A percentile compares a stretch with the other conserved stretches of the same genome.
phyloP scores from a whole-genome alignment of 2,797 vertebrate species.

The Heterohyrax brucei region DNA sequence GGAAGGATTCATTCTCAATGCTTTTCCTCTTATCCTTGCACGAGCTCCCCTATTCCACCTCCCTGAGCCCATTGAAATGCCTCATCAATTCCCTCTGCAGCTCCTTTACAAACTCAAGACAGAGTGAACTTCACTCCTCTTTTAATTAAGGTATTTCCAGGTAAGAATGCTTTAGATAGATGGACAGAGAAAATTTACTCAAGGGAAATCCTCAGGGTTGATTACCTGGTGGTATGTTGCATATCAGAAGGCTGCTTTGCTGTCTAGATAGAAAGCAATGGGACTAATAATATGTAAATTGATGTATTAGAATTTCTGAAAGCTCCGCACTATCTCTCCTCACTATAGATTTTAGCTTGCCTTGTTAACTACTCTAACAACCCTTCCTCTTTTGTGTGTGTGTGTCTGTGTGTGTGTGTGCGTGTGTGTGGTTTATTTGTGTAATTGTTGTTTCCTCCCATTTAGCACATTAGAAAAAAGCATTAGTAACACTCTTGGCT shows the following conservation, averaged over 20 bases:
- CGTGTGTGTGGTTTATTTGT: slow-evolving; percentile 85
- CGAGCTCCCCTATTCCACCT: background rate
- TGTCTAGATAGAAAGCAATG: slow-evolving; percentile 61
- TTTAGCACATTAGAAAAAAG: slow-evolving; percentile 89
- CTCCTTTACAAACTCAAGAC: slow-evolving; percentile 10
- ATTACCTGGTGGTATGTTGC: slow-evolving; percentile 51
- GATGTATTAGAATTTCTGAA: slow-evolving; percentile 71
- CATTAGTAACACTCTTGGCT: slow-evolving; percentile 91
- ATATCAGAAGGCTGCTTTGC: slow-evolving; percentile 32
- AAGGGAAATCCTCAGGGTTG: slow-evolving; percentile 47
- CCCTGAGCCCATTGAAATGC: background rate
- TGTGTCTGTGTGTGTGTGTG: slow-evolving; percentile 85
- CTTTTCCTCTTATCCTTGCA: background rate
- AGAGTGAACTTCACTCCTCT: background rate
- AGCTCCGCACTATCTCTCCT: slow-evolving; percentile 78
- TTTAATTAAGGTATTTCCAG: slow-evolving; percentile 40
- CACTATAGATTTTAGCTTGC: slow-evolving; percentile 83
- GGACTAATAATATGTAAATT: slow-evolving; percentile 55
- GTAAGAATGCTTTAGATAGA: slow-evolving; percentile 40
- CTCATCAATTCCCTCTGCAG: background rate
- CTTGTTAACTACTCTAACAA: slow-evolving; percentile 88
- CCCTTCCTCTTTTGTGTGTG: slow-evolving; percentile 70
- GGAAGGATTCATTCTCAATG: slow-evolving; percentile 40
- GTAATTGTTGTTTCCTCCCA: slow-evolving; percentile 91
- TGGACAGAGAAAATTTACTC: slow-evolving; percentile 22